Evolutionary conservation across 1,140 invertebrate genomes (phyloP).

Genomic region (Mycetomoellerius zeteki): DNA sequence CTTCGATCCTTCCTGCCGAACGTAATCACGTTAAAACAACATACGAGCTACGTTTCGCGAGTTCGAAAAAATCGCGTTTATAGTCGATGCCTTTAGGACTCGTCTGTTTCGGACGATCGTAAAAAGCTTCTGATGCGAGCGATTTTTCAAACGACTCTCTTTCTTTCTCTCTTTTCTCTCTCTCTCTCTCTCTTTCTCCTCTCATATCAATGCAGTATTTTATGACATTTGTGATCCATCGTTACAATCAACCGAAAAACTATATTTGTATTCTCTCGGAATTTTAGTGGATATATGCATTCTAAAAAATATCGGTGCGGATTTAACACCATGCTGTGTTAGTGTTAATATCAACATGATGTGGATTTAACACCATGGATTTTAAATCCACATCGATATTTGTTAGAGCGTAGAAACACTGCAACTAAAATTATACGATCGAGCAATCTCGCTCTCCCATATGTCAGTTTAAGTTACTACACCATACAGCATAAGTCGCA

Average conservation of each 20-base stretch:
- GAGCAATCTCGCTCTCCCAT: not conserved
- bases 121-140: slow-evolving; percentile 14
- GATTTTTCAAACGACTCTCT: not conserved
- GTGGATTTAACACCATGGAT: too few relatives aligned
- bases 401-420: not conserved
- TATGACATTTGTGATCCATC: slow-evolving; percentile 1
- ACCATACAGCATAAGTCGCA: not conserved
- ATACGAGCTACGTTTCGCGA: not conserved
- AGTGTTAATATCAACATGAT: too few relatives aligned
- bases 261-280: not conserved
- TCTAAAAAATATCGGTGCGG: too few relatives aligned
- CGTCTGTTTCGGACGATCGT: slow-evolving; percentile 1
- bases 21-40: slow-evolving; percentile 65
- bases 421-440: not conserved
- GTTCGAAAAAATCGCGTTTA: slow-evolving; percentile 19
- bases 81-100: not conserved
- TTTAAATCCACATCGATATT: too few relatives aligned
- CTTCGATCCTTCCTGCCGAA: slow-evolving; percentile 37
- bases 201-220: not conserved
- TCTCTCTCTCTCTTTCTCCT: not conserved
- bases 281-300: too few relatives aligned
- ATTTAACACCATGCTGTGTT: too few relatives aligned
- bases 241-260: slow-evolving; percentile 21
- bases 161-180: not conserved
- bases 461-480: slow-evolving; percentile 2